phyloP scores from a whole-genome alignment of 2,113 vertebrate species.

The Tragelaphus strepsiceros region DNA sequence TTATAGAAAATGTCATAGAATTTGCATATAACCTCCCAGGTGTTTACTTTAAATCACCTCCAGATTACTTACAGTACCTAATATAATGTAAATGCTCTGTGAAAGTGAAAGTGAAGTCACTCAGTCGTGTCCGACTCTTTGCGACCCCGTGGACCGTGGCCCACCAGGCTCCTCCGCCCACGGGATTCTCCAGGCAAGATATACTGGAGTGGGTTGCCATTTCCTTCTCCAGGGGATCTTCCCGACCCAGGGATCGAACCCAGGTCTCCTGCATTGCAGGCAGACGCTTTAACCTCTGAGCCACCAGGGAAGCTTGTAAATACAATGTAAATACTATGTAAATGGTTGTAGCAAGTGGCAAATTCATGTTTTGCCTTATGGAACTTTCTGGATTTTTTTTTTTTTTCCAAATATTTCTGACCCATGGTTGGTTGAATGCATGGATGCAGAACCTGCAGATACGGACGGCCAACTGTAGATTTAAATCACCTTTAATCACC shows the following conservation, averaged over 20 bases:
- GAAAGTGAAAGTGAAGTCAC: no score
- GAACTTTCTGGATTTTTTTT: not conserved
- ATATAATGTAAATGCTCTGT: not conserved
- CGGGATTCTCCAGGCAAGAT: no score
- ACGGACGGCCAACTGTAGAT: not conserved
- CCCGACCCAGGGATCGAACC: no score
- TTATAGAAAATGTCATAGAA: not conserved
- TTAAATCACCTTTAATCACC: not conserved
- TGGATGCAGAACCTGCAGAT: not conserved
- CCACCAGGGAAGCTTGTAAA: no score
- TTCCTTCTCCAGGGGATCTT: no score
- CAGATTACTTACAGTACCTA: not conserved
- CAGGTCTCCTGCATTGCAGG: no score
- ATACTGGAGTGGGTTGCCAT: no score
- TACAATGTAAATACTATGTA: not conserved
- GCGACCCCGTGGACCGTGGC: no score
- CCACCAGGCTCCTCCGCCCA: no score
- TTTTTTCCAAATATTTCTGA: not conserved
- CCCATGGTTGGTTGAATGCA: not conserved
- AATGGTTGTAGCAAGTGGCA: not conserved
- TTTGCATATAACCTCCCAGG: not conserved
- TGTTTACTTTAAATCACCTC: not conserved
- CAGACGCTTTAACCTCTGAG: no score
- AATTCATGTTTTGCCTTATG: not conserved
- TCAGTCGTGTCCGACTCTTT: no score